Evolutionary conservation across 2,113 vertebrate species (phyloP).

Genomic region (Mormyrus lacerda): DNA sequence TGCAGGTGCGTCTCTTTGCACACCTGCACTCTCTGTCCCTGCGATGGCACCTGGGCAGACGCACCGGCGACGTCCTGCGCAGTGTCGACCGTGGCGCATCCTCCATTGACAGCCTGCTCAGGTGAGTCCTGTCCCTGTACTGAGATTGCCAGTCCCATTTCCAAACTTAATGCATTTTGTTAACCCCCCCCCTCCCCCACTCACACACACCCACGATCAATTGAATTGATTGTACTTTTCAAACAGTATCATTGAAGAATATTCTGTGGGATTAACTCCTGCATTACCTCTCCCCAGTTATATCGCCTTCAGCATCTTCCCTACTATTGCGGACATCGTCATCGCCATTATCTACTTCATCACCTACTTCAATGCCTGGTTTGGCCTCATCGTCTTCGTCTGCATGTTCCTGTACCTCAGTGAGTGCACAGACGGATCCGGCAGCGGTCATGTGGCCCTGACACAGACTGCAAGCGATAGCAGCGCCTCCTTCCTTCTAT

Average conservation of each 20-base stretch:
- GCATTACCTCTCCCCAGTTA: constrained; percentile 62
- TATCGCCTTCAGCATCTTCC: constrained; percentile 87
- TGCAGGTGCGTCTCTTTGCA: constrained; percentile 80
- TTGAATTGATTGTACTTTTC: background rate
- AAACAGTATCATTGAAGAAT: background rate
- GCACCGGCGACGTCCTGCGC: constrained; percentile 83
- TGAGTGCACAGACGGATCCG: constrained; percentile 56
- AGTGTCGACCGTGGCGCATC: constrained; percentile 84
- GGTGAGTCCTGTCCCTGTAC: constrained; percentile 51
- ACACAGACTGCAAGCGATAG: background rate
- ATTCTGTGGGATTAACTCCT: background rate
- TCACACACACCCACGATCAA: background rate
- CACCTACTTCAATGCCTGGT: constrained; percentile 87
- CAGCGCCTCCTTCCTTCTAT: background rate
- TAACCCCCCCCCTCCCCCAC: background rate
- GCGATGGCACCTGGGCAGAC: constrained; percentile 87
- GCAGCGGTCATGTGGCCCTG: too few species aligned
- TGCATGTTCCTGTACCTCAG: constrained; percentile 91
- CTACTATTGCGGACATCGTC: constrained; percentile 84
- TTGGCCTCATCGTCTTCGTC: constrained; percentile 89
- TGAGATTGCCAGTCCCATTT: background rate
- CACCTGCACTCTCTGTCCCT: constrained; percentile 83
- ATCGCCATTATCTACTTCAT: constrained; percentile 89
- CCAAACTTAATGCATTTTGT: background rate
- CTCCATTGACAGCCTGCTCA: constrained; percentile 85